Conservation (phyloP, 1,140 invertebrate species). For the Drosophila persimilis region DNA sequence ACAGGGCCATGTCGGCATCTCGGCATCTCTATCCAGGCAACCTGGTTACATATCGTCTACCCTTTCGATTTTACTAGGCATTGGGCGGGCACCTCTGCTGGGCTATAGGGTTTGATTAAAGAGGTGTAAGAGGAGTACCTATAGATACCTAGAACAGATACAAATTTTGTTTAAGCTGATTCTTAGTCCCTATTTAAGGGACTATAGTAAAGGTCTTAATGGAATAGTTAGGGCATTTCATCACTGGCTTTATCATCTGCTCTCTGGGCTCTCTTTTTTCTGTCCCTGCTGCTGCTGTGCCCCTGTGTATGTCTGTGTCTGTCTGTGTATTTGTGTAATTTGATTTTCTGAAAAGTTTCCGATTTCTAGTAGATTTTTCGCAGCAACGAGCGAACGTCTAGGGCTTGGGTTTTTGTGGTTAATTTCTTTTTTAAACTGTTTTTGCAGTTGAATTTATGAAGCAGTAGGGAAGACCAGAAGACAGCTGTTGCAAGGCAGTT, state of each 20-base stretch:
- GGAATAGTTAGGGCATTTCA: slow-evolving; percentile 12
- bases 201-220: too few relatives aligned
- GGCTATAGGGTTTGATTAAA: neutral
- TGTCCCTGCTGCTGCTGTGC: slow-evolving; percentile 17
- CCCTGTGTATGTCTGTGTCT: slow-evolving; percentile 18
- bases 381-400: slow-evolving; percentile 57
- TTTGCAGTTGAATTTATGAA: slow-evolving; percentile 59
- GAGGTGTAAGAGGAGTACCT: too few relatives aligned
- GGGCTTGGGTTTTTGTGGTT: slow-evolving; percentile 76
- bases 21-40: slow-evolving; percentile 29
- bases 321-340: slow-evolving; percentile 68
- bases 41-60: slow-evolving; percentile 39
- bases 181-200: too few relatives aligned
- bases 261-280: slow-evolving; percentile 11
- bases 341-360: slow-evolving; percentile 81
- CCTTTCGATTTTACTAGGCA: slow-evolving; percentile 1
- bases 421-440: slow-evolving; percentile 81
- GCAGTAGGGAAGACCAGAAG: slow-evolving; percentile 37
- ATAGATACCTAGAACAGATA: too few relatives aligned
- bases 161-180: neutral
- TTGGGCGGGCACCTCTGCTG: neutral
- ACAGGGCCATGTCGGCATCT: slow-evolving; percentile 44
- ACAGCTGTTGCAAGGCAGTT: slow-evolving; percentile 60
- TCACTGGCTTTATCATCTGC: neutral
- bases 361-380: slow-evolving; percentile 81